A percentile compares a stretch with the other conserved stretches of the same genome.
Conservation (phyloP, 2,888 invertebrate genomes). For the Dichetophora obliterata region DNA sequence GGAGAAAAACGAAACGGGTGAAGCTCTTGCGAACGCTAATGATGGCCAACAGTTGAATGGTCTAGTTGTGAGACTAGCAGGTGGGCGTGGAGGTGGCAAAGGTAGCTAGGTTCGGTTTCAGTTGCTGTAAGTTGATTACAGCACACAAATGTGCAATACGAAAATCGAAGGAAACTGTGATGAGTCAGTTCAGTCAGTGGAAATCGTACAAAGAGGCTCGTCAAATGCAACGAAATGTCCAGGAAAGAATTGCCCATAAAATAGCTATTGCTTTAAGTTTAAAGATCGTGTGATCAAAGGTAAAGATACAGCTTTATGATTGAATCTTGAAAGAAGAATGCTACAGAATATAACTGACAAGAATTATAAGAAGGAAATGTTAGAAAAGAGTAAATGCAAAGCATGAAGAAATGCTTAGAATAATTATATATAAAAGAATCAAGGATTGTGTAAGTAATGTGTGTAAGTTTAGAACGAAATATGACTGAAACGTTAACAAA, state of each 20-base stretch:
- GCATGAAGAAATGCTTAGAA: no score
- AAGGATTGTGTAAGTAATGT: no score
- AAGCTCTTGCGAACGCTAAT: background rate
- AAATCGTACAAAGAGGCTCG: background rate
- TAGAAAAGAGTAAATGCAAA: no score
- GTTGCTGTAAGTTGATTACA: background rate
- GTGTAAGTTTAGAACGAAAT: no score
- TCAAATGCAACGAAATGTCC: background rate
- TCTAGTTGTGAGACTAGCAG: background rate
- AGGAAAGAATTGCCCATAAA: background rate
- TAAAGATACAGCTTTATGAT: no score
- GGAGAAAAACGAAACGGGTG: background rate
- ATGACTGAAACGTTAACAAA: no score
- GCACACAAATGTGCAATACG: background rate
- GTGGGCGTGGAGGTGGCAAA: slow-evolving; percentile 12
- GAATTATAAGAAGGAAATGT: no score
- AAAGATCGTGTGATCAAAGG: no score
- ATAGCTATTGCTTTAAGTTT: background rate
- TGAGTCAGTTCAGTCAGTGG: background rate
- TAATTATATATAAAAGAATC: no score
- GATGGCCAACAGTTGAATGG: background rate
- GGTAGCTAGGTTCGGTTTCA: slow-evolving; percentile 31
- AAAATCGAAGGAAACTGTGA: background rate
- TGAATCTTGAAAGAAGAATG: no score
- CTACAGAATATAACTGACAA: no score